Evolutionary conservation across 2,888 invertebrate genomes (phyloP), one percentile per base, ranked within the genome.

Genomic region (Trachelus stipa): DNA sequence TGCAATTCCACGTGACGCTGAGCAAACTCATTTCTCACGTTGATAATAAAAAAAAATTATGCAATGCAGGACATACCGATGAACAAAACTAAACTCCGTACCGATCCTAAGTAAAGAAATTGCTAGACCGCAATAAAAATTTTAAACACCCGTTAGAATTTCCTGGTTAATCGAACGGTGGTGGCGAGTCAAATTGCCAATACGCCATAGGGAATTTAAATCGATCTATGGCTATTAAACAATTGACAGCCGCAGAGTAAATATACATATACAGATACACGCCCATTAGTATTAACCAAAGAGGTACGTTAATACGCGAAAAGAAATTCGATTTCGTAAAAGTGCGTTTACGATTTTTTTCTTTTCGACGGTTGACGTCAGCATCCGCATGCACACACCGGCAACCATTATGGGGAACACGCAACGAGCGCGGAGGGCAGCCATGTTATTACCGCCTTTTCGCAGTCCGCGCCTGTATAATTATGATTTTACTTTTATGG

Each of bases 401-500:
- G 79, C 75, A 75, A 40, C 79, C 81, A 83, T 83, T 82, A 84
- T 77, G 83, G 80, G 80, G 79, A 84, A 81, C 83, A 85, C 83
- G 84, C 84, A 82, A 84, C 81, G 83, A 83, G 83, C 79, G 76
- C 81, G 79, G 79, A 83, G 81, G 83, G 81, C 85, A 87, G 87
- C 86, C 85, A 83, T 89, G 86, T 90, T 90, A 90, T 90, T 90
- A 90, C 89, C 87, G 89, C 83, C 89, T 90, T 89, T 90, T 90
- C 89, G 88, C 88, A 89, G 89, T 86, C 83, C 85, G 84, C 87
- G 85, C 87, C 90, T 89, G 88, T 90, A 89, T 90, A 90, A 90
- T 90, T 90, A 90, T 90, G 90, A 90, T 90, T 90, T 90, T 90
- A 90, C 89, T 90, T 90, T 90, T 90, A 90, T 90, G 90, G 90